These are phyloP conservation scores for Standfussiana lucernea DNA, from an alignment of 2,888 invertebrate species.

Conservation along the genomic window DNA sequence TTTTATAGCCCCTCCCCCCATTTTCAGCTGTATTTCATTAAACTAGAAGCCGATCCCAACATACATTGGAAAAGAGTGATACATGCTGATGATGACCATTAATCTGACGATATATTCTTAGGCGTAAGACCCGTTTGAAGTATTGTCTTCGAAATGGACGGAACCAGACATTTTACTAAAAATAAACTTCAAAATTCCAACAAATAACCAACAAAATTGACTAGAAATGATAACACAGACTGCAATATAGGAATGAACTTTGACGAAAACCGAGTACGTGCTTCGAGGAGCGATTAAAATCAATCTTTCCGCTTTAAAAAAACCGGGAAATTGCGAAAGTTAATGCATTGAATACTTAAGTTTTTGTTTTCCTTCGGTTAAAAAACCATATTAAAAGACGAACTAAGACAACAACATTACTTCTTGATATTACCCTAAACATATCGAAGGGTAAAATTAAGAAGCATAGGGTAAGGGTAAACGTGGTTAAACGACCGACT, in stretches of 20 bases:
- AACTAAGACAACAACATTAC: neutral
- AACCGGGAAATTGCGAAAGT: neutral
- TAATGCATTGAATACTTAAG: too few relatives aligned
- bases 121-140: neutral
- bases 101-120: slow-evolving; percentile 25
- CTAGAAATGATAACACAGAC: slow-evolving; percentile 67
- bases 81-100: neutral
- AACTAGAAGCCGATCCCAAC: neutral
- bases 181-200: slow-evolving; percentile 42
- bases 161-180: slow-evolving; percentile 40
- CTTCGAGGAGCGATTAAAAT: slow-evolving; percentile 10
- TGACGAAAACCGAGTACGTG: slow-evolving; percentile 7
- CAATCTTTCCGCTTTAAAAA: slow-evolving; percentile 19
- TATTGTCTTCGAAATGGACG: slow-evolving; percentile 50
- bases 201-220: slow-evolving; percentile 57
- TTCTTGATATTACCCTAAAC: slow-evolving; percentile 13
- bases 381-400: neutral
- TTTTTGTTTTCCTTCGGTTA: neutral
- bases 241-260: slow-evolving; percentile 33
- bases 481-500: slow-evolving; percentile 2
- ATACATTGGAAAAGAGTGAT: neutral
- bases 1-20: too few relatives aligned
- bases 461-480: slow-evolving; percentile 10
- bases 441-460: slow-evolving; percentile 10
- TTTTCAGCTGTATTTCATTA: neutral